Evolutionary conservation across 2,113 vertebrate genomes (phyloP).

Genomic region (Desmodus rotundus): DNA sequence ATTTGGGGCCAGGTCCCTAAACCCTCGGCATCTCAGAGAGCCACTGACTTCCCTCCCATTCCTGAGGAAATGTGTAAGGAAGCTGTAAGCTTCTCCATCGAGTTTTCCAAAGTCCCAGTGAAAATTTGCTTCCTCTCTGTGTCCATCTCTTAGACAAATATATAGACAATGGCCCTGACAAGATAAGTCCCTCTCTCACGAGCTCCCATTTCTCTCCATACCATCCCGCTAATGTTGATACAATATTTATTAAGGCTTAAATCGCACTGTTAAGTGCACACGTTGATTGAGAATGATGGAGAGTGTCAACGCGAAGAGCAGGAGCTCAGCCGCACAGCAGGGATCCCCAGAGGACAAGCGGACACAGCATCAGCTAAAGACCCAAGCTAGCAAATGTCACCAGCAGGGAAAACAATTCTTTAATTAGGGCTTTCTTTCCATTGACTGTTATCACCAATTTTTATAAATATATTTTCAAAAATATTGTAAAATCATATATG

Average conservation of each 20-base stretch:
- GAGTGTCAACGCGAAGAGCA: conserved; percentile 29
- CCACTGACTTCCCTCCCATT: not conserved
- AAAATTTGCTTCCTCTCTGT: conserved; percentile 25
- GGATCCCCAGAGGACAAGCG: conserved; percentile 61
- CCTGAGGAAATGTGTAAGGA: not conserved
- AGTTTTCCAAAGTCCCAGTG: not conserved
- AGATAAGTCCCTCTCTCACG: conserved; percentile 25
- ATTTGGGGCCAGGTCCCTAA: not conserved
- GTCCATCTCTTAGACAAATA: conserved; percentile 9
- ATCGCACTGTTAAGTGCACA: conserved; percentile 71
- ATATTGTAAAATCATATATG: not conserved
- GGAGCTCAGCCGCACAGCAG: conserved; percentile 48
- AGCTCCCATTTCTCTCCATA: conserved; percentile 21
- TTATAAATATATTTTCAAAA: not conserved
- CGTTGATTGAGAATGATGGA: conserved; percentile 72
- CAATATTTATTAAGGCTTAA: conserved; percentile 76
- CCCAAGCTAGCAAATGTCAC: conserved; percentile 53
- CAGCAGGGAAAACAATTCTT: conserved; percentile 39
- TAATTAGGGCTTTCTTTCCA: conserved; percentile 37
- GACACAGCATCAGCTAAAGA: conserved; percentile 63
- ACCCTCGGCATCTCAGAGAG: not conserved
- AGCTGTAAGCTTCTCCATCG: not conserved
- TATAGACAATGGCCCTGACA: not conserved
- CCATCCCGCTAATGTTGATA: conserved; percentile 43
- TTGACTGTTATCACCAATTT: conserved; percentile 13